Evolutionary conservation across 1,140 invertebrate genomes (phyloP), one percentile per base, ranked within the genome.

Genomic region (Drosophila pallidifrons): DNA sequence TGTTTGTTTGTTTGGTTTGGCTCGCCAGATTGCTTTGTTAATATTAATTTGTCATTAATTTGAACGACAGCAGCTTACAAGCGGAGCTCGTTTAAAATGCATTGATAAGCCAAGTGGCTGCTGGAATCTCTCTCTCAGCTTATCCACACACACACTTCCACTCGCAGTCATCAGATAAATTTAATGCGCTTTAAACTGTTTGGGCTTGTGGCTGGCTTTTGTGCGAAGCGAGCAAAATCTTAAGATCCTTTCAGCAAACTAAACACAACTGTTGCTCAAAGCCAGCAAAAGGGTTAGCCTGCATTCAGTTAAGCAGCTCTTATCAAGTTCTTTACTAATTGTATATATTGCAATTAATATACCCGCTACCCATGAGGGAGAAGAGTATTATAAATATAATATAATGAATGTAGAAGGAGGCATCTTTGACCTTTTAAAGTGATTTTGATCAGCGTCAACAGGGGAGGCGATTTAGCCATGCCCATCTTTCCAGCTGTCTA

Each of bases 41-140:
- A 87, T 87, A 87, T 87, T 87, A 87, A 87, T 87, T 87, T 87
- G 80, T 83, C 83, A 87, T 87, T 87, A 88, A 87, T 80, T 88
- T 80, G 49, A 63, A 75, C 63, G 45, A 76, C 63, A 75, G 47
- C 46, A 72, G 80, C 80, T 87, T 82, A 87, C 77, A 73, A 88
- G 80, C 69, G 20, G 20, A 55, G 49, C 83, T 87, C 83, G 83
- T 88, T 87, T 88, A 80, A 88, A 87, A 87, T 87, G 83, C 83
- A 87, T 88, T 83, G 83, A 87, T 87, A 88, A 87, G 77, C 77
- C 83, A 88, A 87, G 83, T 80, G 83, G 20, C 55, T 58, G 15
- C 20, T 13, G 10, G 11, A 59, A 59, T 25, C 58, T 45, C 15
- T 43, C 70, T 65, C 66, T 51, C 15, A 55, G 52, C 52, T 55